These are phyloP conservation scores for Python bivittatus DNA, from an alignment of 2,113 vertebrate species.

Conservation along the genomic window DNA sequence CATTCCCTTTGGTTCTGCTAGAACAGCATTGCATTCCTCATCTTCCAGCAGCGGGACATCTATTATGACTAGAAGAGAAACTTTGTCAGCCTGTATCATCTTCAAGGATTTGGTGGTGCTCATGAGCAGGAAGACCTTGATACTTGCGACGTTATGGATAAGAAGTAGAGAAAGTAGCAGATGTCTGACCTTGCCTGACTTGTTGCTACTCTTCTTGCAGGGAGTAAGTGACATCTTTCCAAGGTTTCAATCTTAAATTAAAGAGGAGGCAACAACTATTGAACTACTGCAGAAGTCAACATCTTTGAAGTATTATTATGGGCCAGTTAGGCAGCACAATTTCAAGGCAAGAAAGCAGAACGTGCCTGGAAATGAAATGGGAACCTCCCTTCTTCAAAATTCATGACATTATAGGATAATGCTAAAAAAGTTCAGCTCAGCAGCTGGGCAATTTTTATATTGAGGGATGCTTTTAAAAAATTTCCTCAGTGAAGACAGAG, in stretches of 20 bases:
- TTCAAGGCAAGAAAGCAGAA: neutral
- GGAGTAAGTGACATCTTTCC: constrained; percentile 54
- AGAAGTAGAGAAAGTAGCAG: constrained; percentile 73
- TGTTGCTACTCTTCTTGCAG: constrained; percentile 65
- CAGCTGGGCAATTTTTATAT: neutral
- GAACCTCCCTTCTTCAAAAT: neutral
- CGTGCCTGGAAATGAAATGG: neutral
- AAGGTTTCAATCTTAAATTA: constrained; percentile 66
- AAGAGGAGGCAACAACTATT: constrained; percentile 49
- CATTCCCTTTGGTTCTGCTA: neutral
- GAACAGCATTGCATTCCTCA: neutral
- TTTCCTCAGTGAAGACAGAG: neutral
- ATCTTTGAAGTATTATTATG: constrained; percentile 40
- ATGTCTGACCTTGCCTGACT: constrained; percentile 70
- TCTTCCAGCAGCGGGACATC: constrained; percentile 45
- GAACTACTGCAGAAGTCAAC: constrained; percentile 15
- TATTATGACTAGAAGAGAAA: constrained; percentile 91
- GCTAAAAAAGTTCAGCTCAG: neutral
- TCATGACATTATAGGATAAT: neutral
- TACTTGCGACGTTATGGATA: constrained; percentile 80
- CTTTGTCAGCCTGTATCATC: constrained; percentile 78
- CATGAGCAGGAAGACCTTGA: constrained; percentile 81
- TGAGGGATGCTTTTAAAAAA: neutral
- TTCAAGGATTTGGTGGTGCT: constrained; percentile 84
- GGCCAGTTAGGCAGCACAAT: neutral